phyloP scores from a whole-genome alignment of 1,140 invertebrate species.

The Thereuonema tuberculata region DNA sequence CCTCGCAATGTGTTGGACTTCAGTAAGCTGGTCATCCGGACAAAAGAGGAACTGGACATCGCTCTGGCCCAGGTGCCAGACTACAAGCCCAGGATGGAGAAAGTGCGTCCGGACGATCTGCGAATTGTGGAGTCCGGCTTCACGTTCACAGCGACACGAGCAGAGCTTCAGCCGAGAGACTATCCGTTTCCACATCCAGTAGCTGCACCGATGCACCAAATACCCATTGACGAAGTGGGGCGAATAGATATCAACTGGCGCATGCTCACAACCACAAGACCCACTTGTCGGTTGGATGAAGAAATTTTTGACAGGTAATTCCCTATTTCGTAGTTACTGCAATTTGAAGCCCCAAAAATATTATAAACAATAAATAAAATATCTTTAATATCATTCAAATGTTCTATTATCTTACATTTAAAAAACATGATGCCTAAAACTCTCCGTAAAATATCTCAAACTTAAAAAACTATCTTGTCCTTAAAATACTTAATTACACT shows the following conservation, averaged over 20 bases:
- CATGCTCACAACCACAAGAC: slow-evolving; percentile 73
- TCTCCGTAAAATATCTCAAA: too few species aligned
- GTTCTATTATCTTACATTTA: too few species aligned
- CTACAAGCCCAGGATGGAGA: slow-evolving; percentile 74
- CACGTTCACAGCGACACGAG: slow-evolving; percentile 14
- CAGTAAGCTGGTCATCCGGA: slow-evolving; percentile 55
- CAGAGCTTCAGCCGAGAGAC: slow-evolving; percentile 13
- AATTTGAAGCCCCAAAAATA: too few species aligned
- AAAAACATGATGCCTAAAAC: too few species aligned
- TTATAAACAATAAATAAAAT: background rate
- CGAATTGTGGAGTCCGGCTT: slow-evolving; percentile 50
- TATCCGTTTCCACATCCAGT: slow-evolving; percentile 50
- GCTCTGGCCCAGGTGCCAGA: slow-evolving; percentile 73
- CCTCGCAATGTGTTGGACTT: slow-evolving; percentile 66
- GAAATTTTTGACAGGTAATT: slow-evolving; percentile 68
- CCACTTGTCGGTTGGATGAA: slow-evolving; percentile 65
- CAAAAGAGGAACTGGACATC: slow-evolving; percentile 63
- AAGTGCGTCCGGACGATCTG: slow-evolving; percentile 45
- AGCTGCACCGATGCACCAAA: slow-evolving; percentile 60
- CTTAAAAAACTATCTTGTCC: too few species aligned
- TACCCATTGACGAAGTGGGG: slow-evolving; percentile 62
- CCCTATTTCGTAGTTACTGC: too few species aligned
- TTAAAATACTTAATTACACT: too few species aligned
- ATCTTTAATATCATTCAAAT: too few species aligned
- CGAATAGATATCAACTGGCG: slow-evolving; percentile 80